Conservation (phyloP, 2,888 invertebrate genomes). For the Agrotis segetum region DNA sequence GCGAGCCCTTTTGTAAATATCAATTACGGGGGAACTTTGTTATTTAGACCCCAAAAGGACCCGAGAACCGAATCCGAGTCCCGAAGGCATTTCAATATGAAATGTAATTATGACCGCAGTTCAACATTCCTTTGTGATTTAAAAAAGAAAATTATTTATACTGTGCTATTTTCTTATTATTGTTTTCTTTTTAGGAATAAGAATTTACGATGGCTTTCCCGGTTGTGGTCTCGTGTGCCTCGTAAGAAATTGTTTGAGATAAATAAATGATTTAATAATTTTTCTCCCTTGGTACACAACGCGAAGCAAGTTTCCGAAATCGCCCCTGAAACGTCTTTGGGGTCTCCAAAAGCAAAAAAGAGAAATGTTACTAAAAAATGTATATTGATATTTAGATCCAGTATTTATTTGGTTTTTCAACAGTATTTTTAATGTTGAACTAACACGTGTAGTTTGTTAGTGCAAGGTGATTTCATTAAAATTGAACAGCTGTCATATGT, state of each 20-base stretch:
- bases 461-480: no score
- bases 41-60: background rate
- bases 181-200: constrained; percentile 1
- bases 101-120: constrained; percentile 3
- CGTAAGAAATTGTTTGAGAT: background rate
- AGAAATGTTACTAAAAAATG: no score
- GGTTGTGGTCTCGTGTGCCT: background rate
- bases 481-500: no score
- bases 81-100: background rate
- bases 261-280: no score
- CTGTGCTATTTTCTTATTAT: background rate
- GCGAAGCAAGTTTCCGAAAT: no score
- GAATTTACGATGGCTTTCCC: background rate
- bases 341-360: no score
- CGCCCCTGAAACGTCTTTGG: no score
- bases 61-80: background rate
- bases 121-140: background rate
- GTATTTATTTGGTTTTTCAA: no score
- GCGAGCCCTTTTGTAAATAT: background rate
- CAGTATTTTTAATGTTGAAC: no score
- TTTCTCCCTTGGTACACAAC: no score
- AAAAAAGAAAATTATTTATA: background rate
- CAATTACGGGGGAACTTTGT: background rate
- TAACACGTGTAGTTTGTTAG: no score
- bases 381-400: no score